Conservation (phyloP, 2,797 vertebrate genomes). For the Sparus aurata region DNA sequence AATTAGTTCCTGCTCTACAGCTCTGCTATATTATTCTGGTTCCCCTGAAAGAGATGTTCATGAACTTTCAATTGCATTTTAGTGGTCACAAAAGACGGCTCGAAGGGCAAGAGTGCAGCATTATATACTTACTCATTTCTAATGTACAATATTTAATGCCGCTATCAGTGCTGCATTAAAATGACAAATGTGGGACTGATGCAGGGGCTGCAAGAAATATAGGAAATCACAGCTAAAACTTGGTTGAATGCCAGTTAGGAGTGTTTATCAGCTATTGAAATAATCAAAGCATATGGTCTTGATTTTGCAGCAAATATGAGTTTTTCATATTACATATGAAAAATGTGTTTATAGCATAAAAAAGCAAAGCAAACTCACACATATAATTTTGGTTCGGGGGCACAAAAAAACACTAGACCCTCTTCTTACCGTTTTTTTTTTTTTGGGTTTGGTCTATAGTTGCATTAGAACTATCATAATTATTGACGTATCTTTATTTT, state of each 20-base stretch:
- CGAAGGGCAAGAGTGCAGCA: neutral
- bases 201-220: neutral
- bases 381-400: neutral
- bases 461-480: constrained; percentile 1
- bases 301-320: neutral
- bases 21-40: constrained; percentile 1
- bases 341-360: neutral
- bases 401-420: neutral
- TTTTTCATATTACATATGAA: neutral
- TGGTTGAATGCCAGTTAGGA: constrained; percentile 9
- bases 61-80: constrained; percentile 9
- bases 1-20: constrained; percentile 4
- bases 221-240: neutral
- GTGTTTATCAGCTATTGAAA: constrained; percentile 23
- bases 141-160: constrained; percentile 10
- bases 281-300: neutral
- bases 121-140: constrained; percentile 20
- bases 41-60: constrained; percentile 11
- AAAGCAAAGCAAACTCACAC: neutral
- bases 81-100: neutral
- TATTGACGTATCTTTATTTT: constrained; percentile 8
- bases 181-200: constrained; percentile 6
- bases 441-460: neutral
- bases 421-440: neutral
- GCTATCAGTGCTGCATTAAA: constrained; percentile 15